These are phyloP conservation scores for Todiramphus chloris DNA, from an alignment of 2,113 vertebrate genomes.

Conservation along the genomic window DNA sequence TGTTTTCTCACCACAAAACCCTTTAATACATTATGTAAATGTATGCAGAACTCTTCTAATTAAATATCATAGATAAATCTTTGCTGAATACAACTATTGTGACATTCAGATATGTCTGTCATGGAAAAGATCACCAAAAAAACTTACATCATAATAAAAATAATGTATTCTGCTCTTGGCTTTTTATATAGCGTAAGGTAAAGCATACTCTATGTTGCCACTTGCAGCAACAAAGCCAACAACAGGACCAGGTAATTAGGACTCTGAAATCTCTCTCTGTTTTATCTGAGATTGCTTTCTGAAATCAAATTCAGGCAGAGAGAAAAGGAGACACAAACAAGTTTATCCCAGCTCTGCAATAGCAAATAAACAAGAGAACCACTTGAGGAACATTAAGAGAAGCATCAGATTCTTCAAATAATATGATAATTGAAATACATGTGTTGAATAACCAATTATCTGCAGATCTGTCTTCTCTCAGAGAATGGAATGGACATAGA, in stretches of 20 bases:
- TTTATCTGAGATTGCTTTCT: constrained; percentile 39
- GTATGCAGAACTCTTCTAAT: neutral
- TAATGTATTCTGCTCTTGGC: neutral
- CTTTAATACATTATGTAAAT: constrained; percentile 49
- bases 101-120: constrained; percentile 1
- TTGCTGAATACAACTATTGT: neutral
- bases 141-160: neutral
- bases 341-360: neutral
- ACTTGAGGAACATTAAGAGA: constrained; percentile 7
- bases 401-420: constrained; percentile 8
- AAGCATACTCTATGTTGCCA: neutral
- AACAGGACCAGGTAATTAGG: neutral
- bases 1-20: constrained; percentile 37
- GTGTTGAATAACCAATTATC: neutral
- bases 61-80: constrained; percentile 30
- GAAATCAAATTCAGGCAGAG: constrained; percentile 25
- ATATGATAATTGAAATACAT: neutral
- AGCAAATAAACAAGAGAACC: constrained; percentile 36
- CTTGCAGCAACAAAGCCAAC: constrained; percentile 5
- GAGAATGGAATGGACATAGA: neutral
- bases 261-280: constrained; percentile 7
- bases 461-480: neutral
- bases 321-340: neutral
- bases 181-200: neutral
- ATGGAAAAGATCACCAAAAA: neutral